Evolutionary conservation across 2,888 invertebrate species (phyloP), one percentile per base, ranked within the genome.

Genomic region (Byasa hedistus): DNA sequence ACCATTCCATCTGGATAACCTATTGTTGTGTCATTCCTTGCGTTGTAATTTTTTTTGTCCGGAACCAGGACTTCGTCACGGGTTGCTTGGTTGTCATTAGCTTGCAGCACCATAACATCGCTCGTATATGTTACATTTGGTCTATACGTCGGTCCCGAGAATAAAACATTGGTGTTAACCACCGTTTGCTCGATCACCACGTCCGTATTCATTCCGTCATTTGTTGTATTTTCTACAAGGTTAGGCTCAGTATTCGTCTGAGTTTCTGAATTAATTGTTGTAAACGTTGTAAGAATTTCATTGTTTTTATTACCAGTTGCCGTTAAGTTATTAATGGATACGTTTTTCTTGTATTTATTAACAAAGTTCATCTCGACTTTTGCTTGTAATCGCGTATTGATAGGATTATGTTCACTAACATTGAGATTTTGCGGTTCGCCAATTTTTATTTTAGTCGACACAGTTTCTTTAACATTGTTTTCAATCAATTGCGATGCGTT

Each of bases 301-400:
- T 55, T n/a, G 8, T n/a, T n/a, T n/a, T 51, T 65, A 1, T 32
- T 56, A 22, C 51, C 36, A 23, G 48, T 32, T n/a, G n/a, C 10
- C 19, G 24, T 2, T 23, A 5, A 10, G 17, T 39, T 39, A 21
- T 15, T 58, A 23, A 19, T 24, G 8, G 64, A 24, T 39, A 24
- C 32, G 7, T 44, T 23, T 56, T 27, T 54, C 21, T 66, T 61
- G 15, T 66, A 62, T 44, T 62, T 66, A 23, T 62, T 32, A 39
- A 58, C 52, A 21, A 62, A 12, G 22, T 36, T 62, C n/a, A 66
- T 62, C 5, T 66, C 61, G 8, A 66, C 57, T 24, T 66, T 66
- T 2, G 62, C 57, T 62, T 66, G 57, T 44, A 66, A 19, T n/a
- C 27, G 27, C n/a, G 24, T 66, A 1, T 66, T 62, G 3, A 62